Conservation (phyloP, 2,797 vertebrate genomes). For the Zalophus californianus region DNA sequence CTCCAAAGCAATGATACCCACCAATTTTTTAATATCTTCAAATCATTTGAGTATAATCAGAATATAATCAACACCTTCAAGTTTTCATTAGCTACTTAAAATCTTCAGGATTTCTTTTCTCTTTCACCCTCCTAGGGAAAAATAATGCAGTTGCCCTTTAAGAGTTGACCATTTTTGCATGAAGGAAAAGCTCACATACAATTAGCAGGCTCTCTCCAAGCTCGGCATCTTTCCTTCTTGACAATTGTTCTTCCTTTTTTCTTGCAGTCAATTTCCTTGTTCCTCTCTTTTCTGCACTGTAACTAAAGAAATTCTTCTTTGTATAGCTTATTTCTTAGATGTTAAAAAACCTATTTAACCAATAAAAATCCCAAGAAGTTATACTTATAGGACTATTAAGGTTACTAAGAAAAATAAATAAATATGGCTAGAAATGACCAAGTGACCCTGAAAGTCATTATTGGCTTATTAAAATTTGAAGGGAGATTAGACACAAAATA, state of each 20-base stretch:
- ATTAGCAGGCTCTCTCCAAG: not conserved
- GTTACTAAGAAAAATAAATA: not conserved
- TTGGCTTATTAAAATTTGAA: slow-evolving; percentile 17
- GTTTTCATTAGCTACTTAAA: not conserved
- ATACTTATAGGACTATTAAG: not conserved
- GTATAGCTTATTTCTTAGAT: not conserved
- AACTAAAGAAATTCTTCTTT: not conserved
- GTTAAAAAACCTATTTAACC: not conserved
- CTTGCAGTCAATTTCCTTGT: not conserved
- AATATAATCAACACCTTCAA: not conserved
- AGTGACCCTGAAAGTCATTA: not conserved
- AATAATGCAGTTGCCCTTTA: not conserved
- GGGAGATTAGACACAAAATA: not conserved
- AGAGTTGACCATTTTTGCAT: not conserved
- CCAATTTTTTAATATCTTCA: slow-evolving; percentile 2
- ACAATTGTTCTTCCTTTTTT: slow-evolving; percentile 10
- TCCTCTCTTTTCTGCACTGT: not conserved
- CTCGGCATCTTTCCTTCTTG: not conserved
- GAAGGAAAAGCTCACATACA: not conserved
- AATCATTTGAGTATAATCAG: slow-evolving; percentile 7
- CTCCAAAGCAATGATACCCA: not conserved
- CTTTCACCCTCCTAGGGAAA: not conserved
- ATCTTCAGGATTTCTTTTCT: not conserved
- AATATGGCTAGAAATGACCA: slow-evolving; percentile 14
- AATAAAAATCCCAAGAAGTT: slow-evolving; percentile 7